A percentile compares a stretch with the other conserved stretches of the same genome.
phyloP scores from a whole-genome alignment of 2,797 vertebrate species.

The Falco concolor region DNA sequence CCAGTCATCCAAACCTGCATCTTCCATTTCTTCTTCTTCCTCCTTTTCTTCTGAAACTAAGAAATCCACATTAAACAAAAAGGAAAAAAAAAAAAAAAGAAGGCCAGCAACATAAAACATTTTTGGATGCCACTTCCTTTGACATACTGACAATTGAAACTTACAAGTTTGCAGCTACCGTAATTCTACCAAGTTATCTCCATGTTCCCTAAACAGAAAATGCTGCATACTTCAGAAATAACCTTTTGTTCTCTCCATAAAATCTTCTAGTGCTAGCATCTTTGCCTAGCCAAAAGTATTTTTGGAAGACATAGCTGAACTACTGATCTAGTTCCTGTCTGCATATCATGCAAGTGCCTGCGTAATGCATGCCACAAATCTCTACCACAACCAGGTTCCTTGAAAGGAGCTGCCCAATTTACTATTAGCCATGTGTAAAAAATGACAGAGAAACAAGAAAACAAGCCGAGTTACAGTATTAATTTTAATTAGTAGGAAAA shows the following conservation, averaged over 20 bases:
- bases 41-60: conserved; percentile 72
- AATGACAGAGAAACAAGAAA: not conserved
- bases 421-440: not conserved
- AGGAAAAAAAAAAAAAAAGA: not conserved
- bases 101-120: not conserved
- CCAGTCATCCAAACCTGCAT: conserved; percentile 83
- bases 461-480: not conserved
- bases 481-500: not conserved
- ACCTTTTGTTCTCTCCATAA: not conserved
- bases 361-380: not conserved
- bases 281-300: not conserved
- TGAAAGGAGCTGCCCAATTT: not conserved
- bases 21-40: conserved; percentile 79
- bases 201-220: not conserved
- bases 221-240: not conserved
- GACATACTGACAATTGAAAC: not conserved
- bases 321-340: not conserved
- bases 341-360: not conserved
- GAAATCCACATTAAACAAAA: not conserved
- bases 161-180: not conserved
- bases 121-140: not conserved
- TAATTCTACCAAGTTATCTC: not conserved
- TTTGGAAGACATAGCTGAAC: not conserved
- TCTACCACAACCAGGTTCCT: fast-evolving
- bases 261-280: not conserved